Evolutionary conservation across 2,888 invertebrate genomes (phyloP), one percentile per base, ranked within the genome.

Genomic region (Bombylius discolor): DNA sequence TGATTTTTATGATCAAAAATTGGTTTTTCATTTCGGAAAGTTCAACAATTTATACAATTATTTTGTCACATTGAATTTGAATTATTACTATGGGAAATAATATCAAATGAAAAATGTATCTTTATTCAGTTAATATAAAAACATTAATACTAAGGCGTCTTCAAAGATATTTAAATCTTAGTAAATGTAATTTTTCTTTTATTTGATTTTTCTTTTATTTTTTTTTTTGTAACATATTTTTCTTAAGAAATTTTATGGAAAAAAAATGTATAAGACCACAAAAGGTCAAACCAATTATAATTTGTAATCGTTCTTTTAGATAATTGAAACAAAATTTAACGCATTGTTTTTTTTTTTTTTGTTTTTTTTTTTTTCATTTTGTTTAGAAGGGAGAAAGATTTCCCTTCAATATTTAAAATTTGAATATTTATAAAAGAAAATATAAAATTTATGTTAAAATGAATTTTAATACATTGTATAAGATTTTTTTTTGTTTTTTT

Each of bases 251-350:
- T 8, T 8, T 11, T 49, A 42, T 36, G 23, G 50, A 33, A 36
- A 53, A 58, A 51, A 58, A 54, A 56, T 58, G 51, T 47, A 12
- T 36, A 48, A 52, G 39, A 48, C 52, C 58, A 33, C 51, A 50
- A 52, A 11, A 56, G 58, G 58, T 58, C 53, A 49, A 58, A 53
- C 46, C 56, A 56, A 58, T 58, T 58, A 58, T 52, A 58, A 58
- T 58, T 58, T 58, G 58, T 58, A 56, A 56, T 56, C 47, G 56
- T 39, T 56, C 51, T 54, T 45, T 36, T 42, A 42, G 12, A 48
- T 56, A 58, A 56, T 58, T 58, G 56, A 53, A 53, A 52, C 13
- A 52, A 51, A 55, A 55, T 55, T 55, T 55, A 46, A 55, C 55
- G 55, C 50, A 45, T 23, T 23, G 7, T 42, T 42, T 42, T 42